Percentiles rank a stretch among this genome's conserved stretches.
Conservation (phyloP, 2,797 vertebrate genomes). For the Sandelia bainsii region DNA sequence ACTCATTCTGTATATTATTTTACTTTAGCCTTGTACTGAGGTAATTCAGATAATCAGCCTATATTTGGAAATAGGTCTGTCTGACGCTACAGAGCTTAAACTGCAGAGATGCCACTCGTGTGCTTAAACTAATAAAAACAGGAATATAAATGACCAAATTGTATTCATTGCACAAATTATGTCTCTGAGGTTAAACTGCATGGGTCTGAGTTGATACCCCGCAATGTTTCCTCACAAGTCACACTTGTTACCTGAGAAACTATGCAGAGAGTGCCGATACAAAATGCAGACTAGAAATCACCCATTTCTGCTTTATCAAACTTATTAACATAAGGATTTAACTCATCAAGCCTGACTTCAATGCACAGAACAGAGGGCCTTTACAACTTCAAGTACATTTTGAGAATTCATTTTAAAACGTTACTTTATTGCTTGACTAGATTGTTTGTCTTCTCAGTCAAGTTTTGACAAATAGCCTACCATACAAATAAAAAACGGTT, state of each 20-base stretch:
- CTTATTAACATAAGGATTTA: background rate
- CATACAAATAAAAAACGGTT: background rate
- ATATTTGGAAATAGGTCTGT: background rate
- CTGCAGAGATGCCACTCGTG: too few relatives aligned
- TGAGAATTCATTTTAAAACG: background rate
- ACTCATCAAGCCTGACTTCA: background rate
- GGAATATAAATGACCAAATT: background rate
- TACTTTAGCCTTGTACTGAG: background rate
- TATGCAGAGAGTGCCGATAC: background rate
- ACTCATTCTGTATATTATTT: background rate
- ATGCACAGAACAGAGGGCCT: background rate
- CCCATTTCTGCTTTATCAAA: constrained; percentile 2
- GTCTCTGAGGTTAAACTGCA: background rate
- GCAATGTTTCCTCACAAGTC: background rate
- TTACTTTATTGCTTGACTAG: background rate
- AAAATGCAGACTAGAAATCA: background rate
- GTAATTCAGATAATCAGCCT: background rate
- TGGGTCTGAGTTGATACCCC: background rate
- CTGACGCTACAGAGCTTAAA: background rate
- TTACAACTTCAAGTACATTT: background rate
- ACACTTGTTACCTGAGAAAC: background rate
- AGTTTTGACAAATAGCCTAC: background rate
- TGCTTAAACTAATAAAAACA: background rate
- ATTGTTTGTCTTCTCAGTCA: background rate
- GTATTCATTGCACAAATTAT: background rate